Conservation (phyloP, 2,797 vertebrate species). For the Gobionotothen gibberifrons region DNA sequence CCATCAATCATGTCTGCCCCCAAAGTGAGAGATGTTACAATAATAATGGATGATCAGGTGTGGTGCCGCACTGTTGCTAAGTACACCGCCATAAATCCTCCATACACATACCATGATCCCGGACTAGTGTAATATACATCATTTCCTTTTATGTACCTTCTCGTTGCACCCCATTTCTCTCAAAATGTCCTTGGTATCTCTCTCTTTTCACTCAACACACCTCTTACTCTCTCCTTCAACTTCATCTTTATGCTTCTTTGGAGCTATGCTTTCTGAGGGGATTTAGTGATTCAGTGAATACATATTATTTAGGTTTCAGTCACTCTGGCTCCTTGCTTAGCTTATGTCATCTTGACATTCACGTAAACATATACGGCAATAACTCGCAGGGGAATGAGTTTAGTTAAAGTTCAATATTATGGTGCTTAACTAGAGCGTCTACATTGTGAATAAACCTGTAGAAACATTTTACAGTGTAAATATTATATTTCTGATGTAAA, state of each 20-base stretch:
- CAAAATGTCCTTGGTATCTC: constrained; percentile 64
- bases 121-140: constrained; percentile 69
- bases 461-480: constrained; percentile 10
- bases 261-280: constrained; percentile 11
- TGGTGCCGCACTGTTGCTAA: constrained; percentile 34
- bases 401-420: no score
- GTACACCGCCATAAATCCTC: constrained; percentile 71
- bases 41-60: constrained; percentile 75
- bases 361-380: constrained; percentile 16
- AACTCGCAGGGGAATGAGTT: neutral
- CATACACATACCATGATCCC: constrained; percentile 66
- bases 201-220: constrained; percentile 36
- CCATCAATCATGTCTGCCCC: constrained; percentile 73
- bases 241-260: constrained; percentile 20
- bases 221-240: constrained; percentile 36
- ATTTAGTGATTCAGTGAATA: constrained; percentile 41
- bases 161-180: constrained; percentile 70
- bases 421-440: constrained; percentile 8
- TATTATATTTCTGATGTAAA: constrained; percentile 1
- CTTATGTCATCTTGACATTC: constrained; percentile 7
- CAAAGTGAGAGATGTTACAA: constrained; percentile 69
- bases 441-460: no score
- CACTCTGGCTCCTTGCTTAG: constrained; percentile 27
- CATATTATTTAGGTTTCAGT: constrained; percentile 43
- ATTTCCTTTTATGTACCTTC: constrained; percentile 78